Percentiles rank a stretch among this genome's conserved stretches.
Conservation (phyloP, 2,113 vertebrate genomes). For the Megatriorchis doriae region DNA sequence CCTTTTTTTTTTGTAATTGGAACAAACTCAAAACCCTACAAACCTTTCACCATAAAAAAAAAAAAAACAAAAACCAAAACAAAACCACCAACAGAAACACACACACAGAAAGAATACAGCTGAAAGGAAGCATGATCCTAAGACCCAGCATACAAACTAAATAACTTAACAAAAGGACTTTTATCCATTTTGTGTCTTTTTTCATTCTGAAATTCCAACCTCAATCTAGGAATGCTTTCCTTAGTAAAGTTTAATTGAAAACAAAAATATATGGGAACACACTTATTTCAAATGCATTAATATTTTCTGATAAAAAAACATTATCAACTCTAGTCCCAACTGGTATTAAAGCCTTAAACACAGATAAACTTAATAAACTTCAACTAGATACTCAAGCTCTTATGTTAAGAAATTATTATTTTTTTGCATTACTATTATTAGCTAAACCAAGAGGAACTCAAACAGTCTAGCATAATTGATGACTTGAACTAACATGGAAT, state of each 20-base stretch:
- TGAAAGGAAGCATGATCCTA: neutral
- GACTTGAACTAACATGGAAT: neutral
- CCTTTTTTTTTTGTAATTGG: neutral
- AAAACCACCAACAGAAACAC: neutral
- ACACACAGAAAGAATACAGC: neutral
- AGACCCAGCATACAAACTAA: neutral
- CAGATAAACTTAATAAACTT: neutral
- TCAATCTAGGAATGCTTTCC: neutral
- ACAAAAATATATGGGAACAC: neutral
- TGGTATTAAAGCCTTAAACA: neutral
- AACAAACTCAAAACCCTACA: neutral
- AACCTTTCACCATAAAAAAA: neutral
- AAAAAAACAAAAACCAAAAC: neutral
- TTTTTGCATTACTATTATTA: neutral
- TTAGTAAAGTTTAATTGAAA: neutral
- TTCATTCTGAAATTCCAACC: neutral
- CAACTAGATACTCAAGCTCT: neutral
- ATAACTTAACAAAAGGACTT: neutral
- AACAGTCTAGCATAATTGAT: neutral
- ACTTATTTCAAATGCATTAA: neutral
- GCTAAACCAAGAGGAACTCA: neutral
- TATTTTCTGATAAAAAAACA: neutral
- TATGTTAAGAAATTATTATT: fast-evolving
- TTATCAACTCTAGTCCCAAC: neutral
- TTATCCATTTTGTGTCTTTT: neutral